Conservation (phyloP, 2,797 vertebrate genomes). For the Chelmon rostratus region DNA sequence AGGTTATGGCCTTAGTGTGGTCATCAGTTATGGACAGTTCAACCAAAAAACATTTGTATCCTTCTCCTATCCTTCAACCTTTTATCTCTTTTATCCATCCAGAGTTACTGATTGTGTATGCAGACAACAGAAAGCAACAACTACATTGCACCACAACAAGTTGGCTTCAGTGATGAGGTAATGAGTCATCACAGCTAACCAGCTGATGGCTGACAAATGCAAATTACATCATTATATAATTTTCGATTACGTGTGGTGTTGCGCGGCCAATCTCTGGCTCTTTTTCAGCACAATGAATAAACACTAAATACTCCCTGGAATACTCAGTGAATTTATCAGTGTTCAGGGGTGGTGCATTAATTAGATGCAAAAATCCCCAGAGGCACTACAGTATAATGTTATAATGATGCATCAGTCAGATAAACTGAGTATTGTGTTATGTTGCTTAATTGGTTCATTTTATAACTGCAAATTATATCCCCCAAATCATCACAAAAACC, state of each 20-base stretch:
- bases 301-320: not conserved
- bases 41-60: not conserved
- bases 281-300: slow-evolving; percentile 21
- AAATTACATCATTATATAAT: slow-evolving; percentile 49
- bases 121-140: slow-evolving; percentile 34
- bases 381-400: not conserved
- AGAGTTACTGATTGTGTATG: slow-evolving; percentile 28
- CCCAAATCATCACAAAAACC: not conserved
- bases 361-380: not conserved
- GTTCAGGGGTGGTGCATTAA: not conserved
- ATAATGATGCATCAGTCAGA: not conserved
- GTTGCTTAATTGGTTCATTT: not conserved
- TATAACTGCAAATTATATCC: too few species aligned
- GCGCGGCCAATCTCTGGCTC: slow-evolving; percentile 22
- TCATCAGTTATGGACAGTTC: not conserved
- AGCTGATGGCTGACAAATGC: slow-evolving; percentile 62
- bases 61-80: too few species aligned
- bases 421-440: not conserved
- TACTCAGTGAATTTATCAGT: not conserved
- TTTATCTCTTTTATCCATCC: slow-evolving; percentile 34
- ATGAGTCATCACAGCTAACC: slow-evolving; percentile 52
- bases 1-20: not conserved
- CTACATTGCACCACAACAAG: slow-evolving; percentile 29
- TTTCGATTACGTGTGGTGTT: slow-evolving; percentile 41
- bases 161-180: slow-evolving; percentile 50